Evolutionary conservation across 2,888 invertebrate species (phyloP), one percentile per base, ranked within the genome.

Genomic region (Sphinx pinastri): DNA sequence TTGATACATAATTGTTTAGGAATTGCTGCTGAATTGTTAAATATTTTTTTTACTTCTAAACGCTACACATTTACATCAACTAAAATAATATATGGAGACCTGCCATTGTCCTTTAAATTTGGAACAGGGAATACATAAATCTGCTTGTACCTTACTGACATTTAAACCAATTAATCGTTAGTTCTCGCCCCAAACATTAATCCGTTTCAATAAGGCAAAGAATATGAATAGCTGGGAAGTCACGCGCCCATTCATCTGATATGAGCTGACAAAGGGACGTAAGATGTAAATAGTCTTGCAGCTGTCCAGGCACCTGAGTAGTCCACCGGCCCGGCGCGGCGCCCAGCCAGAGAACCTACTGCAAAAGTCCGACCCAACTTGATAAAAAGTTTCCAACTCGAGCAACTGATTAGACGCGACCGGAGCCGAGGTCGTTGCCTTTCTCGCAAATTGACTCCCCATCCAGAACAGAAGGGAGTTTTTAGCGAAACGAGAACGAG

Each of bases 401-500:
- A 47, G 25, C 58, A 16, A 67, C 38, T 67, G 52, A 54, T 31
- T 54, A 67, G 51, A 38, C 51, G 63, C 31, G 31, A 16, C 49
- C 19, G 60, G 52, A 69, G 67, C 70, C 68, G 71, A 71, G 75
- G 74, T 51, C 70, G 49, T 63, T 63, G 63, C 16, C 63, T 47
- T 63, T 47, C 63, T 49, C 57, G 57, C 25, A 63, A 63, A 63
- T 63, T 63, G 19, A 47, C 63, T 69, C 54, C 66, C 70, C 68
- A 77, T 74, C 73, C 77, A 73, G 74, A 73, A 77, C 76, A 78
- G 77, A 78, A 76, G 73, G 70, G 67, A 74, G 67, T 74, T 71
- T 47, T 68, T 73, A 49, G 68, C 60, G 16, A 68, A 68, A 60
- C 63, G 45, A 54, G 47, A 71, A 54, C 57, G 49, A 45, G 49